Percentiles rank a stretch among this genome's conserved stretches.
Conservation (phyloP, 1,140 invertebrate genomes). For the Planococcus citri region DNA sequence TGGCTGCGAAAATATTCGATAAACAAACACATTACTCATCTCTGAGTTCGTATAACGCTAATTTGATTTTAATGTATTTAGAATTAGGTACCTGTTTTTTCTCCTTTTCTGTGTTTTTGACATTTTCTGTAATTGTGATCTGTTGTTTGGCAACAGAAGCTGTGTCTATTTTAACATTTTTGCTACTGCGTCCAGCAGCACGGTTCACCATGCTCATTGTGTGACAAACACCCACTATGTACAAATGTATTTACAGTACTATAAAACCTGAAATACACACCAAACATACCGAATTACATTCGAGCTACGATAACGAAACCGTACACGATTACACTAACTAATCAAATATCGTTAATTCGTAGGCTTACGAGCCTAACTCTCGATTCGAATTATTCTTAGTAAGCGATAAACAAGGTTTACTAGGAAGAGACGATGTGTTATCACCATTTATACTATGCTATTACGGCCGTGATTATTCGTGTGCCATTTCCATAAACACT, state of each 20-base stretch:
- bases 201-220: conserved; percentile 15
- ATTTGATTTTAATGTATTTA: too few species aligned
- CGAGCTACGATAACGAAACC: not conserved
- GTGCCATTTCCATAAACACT: not conserved
- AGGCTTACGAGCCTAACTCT: too few species aligned
- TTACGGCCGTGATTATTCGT: not conserved
- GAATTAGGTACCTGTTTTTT: not conserved
- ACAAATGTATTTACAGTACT: conserved; percentile 18
- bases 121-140: not conserved
- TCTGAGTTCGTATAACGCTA: too few species aligned
- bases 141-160: not conserved
- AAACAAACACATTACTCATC: not conserved
- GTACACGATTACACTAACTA: too few species aligned
- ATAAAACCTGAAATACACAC: not conserved
- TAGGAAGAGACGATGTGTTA: not conserved
- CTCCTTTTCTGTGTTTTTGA: not conserved
- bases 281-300: not conserved
- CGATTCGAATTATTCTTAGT: too few species aligned
- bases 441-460: not conserved
- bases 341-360: too few species aligned
- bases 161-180: conserved; percentile 13
- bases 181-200: conserved; percentile 15
- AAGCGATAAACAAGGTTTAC: too few species aligned
- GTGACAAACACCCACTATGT: conserved; percentile 18
- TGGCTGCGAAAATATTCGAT: not conserved